Evolutionary conservation across 1,140 invertebrate species (phyloP).

Genomic region (Cydia amplana): DNA sequence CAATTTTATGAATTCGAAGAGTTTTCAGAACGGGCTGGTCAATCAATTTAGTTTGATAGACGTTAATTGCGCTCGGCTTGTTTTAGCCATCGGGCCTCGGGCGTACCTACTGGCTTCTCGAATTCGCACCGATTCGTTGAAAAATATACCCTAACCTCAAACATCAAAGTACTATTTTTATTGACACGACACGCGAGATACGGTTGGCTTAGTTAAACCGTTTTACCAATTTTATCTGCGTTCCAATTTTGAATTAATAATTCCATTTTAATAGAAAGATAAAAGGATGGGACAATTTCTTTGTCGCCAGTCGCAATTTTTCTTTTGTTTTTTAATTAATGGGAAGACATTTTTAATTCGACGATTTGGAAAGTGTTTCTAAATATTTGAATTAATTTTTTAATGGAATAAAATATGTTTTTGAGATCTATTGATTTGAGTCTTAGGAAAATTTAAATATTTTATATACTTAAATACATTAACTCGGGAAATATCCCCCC

Average conservation of each 20-base stretch:
- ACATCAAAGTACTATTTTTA: not conserved
- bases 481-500: too few species aligned
- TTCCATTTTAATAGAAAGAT: slow-evolving; percentile 18
- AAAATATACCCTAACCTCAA: not conserved
- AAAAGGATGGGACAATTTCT: not conserved
- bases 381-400: not conserved
- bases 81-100: slow-evolving; percentile 34
- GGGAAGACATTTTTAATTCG: not conserved
- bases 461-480: too few species aligned
- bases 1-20: slow-evolving; percentile 51
- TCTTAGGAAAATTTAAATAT: too few species aligned
- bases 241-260: slow-evolving; percentile 22
- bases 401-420: too few species aligned
- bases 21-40: slow-evolving; percentile 34
- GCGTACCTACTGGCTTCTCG: not conserved
- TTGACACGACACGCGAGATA: not conserved
- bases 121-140: not conserved
- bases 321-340: slow-evolving; percentile 7
- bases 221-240: not conserved
- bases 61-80: slow-evolving; percentile 36
- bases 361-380: not conserved
- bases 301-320: not conserved
- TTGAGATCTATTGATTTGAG: too few species aligned
- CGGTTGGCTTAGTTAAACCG: not conserved
- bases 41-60: slow-evolving; percentile 43